These are phyloP conservation scores for Cyclophora albipunctata DNA, from an alignment of 2,888 invertebrate species.

Conservation along the genomic window DNA sequence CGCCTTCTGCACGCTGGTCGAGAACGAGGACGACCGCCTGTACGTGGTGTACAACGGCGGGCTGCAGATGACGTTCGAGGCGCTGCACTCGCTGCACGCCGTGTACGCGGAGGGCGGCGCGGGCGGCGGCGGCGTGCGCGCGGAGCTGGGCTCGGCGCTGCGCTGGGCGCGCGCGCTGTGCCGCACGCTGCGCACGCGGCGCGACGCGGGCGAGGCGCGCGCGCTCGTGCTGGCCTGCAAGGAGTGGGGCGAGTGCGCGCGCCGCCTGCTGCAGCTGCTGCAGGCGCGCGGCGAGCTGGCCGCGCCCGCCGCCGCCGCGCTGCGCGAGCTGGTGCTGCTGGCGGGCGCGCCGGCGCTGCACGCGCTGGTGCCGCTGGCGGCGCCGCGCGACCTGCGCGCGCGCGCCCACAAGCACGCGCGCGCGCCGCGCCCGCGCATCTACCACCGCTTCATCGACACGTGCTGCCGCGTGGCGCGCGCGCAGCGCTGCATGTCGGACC, in stretches of 20 bases:
- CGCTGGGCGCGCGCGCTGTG: slow-evolving; percentile 84
- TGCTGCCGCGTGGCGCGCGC: slow-evolving; percentile 91
- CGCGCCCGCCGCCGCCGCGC: slow-evolving; percentile 53
- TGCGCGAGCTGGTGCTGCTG: slow-evolving; percentile 85
- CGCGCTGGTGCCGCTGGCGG: slow-evolving; percentile 90
- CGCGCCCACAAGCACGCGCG: slow-evolving; percentile 81
- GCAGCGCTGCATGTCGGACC: slow-evolving; percentile 89
- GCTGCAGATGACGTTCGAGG: slow-evolving; percentile 86
- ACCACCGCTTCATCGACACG: slow-evolving; percentile 86
- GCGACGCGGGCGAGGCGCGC: slow-evolving; percentile 80
- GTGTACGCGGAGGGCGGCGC: slow-evolving; percentile 82
- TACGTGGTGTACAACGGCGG: slow-evolving; percentile 94
- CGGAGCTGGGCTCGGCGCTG: slow-evolving; percentile 89
- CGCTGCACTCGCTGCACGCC: slow-evolving; percentile 79
- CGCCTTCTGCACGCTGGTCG: slow-evolving; percentile 90
- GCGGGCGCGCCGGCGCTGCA: slow-evolving; percentile 87
- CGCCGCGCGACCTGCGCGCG: slow-evolving; percentile 77
- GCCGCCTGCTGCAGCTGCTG: slow-evolving; percentile 88
- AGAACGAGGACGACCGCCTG: slow-evolving; percentile 90
- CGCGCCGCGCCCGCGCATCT: slow-evolving; percentile 87
- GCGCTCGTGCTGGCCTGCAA: slow-evolving; percentile 82
- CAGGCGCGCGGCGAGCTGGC: slow-evolving; percentile 72
- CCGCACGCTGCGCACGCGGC: slow-evolving; percentile 80
- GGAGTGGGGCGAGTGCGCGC: slow-evolving; percentile 91
- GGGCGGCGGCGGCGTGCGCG: slow-evolving; percentile 68